These are phyloP conservation scores for Hemithea aestivaria DNA, from an alignment of 2,888 invertebrate species.

Conservation along the genomic window DNA sequence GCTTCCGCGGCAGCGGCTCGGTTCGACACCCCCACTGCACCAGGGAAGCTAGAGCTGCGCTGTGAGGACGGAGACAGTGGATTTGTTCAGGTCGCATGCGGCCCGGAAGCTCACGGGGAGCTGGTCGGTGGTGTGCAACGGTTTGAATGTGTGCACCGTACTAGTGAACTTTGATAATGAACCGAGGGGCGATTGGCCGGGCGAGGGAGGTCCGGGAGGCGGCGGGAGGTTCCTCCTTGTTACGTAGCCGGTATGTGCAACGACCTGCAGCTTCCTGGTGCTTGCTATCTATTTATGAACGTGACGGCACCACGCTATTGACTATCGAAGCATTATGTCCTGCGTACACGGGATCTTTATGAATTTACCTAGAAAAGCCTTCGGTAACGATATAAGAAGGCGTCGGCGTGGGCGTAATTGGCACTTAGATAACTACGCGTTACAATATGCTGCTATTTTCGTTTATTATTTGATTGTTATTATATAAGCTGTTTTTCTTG, in stretches of 20 bases:
- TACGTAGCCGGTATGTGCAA: slow-evolving; percentile 50
- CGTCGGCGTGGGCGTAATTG: too few species aligned
- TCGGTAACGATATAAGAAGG: too few species aligned
- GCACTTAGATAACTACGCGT: too few species aligned
- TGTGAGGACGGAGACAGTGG: slow-evolving; percentile 21
- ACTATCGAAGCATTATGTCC: slow-evolving; percentile 16
- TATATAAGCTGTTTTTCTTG: too few species aligned
- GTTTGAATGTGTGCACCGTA: slow-evolving; percentile 55
- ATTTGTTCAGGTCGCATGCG: slow-evolving; percentile 22
- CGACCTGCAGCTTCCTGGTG: slow-evolving; percentile 47
- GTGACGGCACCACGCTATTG: slow-evolving; percentile 11
- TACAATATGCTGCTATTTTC: too few species aligned
- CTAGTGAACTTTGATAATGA: slow-evolving; percentile 79
- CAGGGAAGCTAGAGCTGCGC: slow-evolving; percentile 45
- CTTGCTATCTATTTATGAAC: slow-evolving; percentile 3
- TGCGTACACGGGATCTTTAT: slow-evolving; percentile 2
- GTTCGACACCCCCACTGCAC: slow-evolving; percentile 48
- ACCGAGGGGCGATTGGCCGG: slow-evolving; percentile 65
- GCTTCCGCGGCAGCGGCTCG: slow-evolving; percentile 51
- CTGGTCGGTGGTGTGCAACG: slow-evolving; percentile 9
- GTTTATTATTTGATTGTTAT: too few species aligned
- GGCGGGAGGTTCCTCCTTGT: slow-evolving; percentile 36
- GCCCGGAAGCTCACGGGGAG: slow-evolving; percentile 37
- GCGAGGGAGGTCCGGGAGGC: slow-evolving; percentile 35
- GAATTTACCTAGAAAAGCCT: background rate